Conservation (phyloP, 2,797 vertebrate genomes). For the Pteronotus mesoamericanus region DNA sequence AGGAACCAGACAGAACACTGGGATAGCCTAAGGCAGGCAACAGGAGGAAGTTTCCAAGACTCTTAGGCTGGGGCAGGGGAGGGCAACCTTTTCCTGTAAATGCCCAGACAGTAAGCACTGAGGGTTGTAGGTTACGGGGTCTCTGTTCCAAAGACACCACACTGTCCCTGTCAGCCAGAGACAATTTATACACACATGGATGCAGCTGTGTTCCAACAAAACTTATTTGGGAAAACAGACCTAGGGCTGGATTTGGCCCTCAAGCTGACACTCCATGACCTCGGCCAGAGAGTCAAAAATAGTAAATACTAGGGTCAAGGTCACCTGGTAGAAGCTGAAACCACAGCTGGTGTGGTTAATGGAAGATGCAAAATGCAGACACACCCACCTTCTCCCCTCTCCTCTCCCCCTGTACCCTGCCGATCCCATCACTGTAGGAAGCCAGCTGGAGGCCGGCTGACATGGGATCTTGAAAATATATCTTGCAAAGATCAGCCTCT, state of each 20-base stretch:
- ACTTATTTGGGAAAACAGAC: not conserved
- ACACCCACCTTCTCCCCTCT: not conserved
- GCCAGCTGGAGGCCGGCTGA: not conserved
- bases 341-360: not conserved
- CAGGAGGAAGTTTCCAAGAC: fast-evolving
- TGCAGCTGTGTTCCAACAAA: not conserved
- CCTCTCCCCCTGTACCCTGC: not conserved
- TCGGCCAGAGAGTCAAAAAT: not conserved
- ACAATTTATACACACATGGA: not conserved
- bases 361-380: not conserved
- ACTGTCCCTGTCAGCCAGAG: not conserved
- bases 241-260: not conserved
- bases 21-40: not conserved
- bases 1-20: not conserved
- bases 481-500: not conserved
- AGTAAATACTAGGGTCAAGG: not conserved
- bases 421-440: not conserved
- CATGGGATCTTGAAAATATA: not conserved
- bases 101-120: not conserved
- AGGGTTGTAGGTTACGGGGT: too few relatives aligned
- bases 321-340: not conserved
- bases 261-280: not conserved
- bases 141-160: not conserved
- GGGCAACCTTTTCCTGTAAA: not conserved
- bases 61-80: not conserved